Evolutionary conservation across 2,113 vertebrate species (phyloP).

Genomic region (Pteruthius melanotis): DNA sequence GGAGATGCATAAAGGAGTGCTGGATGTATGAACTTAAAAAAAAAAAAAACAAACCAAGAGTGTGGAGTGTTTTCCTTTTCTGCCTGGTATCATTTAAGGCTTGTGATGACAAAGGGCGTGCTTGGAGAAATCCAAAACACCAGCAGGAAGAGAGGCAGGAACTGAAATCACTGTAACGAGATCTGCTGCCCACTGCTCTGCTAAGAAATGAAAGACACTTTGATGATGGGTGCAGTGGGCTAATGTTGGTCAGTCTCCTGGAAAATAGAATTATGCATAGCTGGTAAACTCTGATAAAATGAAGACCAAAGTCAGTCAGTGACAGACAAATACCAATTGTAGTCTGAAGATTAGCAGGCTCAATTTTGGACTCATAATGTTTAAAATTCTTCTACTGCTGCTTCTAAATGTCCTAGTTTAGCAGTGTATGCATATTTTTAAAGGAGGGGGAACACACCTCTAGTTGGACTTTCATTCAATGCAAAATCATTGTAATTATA

Average conservation of each 20-base stretch:
- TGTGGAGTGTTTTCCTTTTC: not conserved
- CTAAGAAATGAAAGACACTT: not conserved
- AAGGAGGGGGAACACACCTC: not conserved
- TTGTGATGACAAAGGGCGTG: not conserved
- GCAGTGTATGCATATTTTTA: not conserved
- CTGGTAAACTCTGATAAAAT: slow-evolving; percentile 55
- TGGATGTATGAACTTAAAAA: not conserved
- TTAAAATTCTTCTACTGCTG: not conserved
- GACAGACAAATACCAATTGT: slow-evolving; percentile 16
- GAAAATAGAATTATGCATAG: slow-evolving; percentile 63
- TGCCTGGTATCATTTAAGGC: not conserved
- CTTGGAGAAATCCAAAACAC: slow-evolving; percentile 12
- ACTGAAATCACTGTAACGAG: not conserved
- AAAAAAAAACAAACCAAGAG: not conserved
- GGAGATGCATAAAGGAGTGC: not conserved
- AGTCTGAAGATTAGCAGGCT: slow-evolving; percentile 19
- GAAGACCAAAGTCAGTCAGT: slow-evolving; percentile 13
- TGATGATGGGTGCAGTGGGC: not conserved
- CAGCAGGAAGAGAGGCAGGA: slow-evolving; percentile 24
- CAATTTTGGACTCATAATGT: not conserved
- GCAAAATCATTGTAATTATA: not conserved
- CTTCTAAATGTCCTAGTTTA: not conserved
- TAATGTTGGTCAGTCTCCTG: slow-evolving; percentile 32
- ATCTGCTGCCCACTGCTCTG: not conserved
- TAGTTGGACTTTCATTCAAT: not conserved